Conservation (phyloP, 2,888 invertebrate species). For the Noctua pronuba region DNA sequence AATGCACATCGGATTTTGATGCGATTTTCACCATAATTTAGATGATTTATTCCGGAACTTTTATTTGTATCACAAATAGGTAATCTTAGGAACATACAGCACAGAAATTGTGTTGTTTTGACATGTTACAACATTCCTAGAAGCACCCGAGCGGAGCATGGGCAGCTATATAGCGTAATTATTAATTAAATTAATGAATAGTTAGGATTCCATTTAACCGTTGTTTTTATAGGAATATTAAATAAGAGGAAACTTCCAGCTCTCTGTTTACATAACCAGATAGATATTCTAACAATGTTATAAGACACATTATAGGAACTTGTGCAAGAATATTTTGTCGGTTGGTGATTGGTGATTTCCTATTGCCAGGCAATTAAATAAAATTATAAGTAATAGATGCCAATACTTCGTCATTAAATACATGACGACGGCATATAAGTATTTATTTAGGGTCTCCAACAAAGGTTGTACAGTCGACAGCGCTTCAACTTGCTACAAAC, state of each 20-base stretch:
- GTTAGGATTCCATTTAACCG: conserved; percentile 8
- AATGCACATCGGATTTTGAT: neutral
- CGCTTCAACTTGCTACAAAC: no score
- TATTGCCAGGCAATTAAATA: neutral
- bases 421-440: neutral
- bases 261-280: neutral
- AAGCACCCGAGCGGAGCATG: no score
- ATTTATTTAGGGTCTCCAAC: no score
- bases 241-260: conserved; percentile 17
- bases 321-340: neutral
- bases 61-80: no score
- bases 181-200: conserved; percentile 7
- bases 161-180: neutral
- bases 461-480: no score
- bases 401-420: neutral
- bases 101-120: neutral
- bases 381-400: neutral
- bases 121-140: no score
- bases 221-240: neutral
- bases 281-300: neutral
- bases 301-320: neutral
- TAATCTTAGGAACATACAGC: no score
- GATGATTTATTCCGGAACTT: neutral
- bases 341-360: neutral
- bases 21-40: neutral